phyloP scores from a whole-genome alignment of 2,797 vertebrate genomes.

The Micromesistius poutassou region DNA sequence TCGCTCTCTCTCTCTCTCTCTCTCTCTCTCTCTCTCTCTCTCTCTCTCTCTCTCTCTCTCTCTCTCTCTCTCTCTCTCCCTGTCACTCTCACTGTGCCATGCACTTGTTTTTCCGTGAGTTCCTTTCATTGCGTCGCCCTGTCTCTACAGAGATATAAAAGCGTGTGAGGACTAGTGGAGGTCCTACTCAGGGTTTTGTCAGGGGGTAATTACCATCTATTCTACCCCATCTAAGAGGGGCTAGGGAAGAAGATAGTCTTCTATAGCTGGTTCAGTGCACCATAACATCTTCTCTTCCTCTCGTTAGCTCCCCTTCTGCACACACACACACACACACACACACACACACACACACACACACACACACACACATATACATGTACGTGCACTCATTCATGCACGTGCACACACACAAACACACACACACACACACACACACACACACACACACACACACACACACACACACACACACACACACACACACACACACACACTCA shows the following conservation, averaged over 20 bases:
- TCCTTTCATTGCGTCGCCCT: no score
- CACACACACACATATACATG: background rate
- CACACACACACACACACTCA: conserved; percentile 28
- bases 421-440: conserved; percentile 32
- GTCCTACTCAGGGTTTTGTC: background rate
- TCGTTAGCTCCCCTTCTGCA: conserved; percentile 18
- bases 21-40: conserved; percentile 8
- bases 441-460: no score
- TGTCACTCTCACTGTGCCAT: background rate
- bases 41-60: conserved; percentile 19
- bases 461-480: no score
- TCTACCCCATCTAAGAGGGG: background rate
- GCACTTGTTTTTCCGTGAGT: no score
- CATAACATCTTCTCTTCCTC: background rate
- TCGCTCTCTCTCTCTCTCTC: background rate
- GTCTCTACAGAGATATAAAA: background rate
- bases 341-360: conserved; percentile 14
- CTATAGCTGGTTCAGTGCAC: background rate
- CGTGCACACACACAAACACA: no score
- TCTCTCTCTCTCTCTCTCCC: conserved; percentile 14
- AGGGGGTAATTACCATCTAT: background rate
- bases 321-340: conserved; percentile 24
- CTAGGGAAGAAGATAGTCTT: background rate
- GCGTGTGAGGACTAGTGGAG: background rate
- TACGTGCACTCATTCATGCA: background rate